phyloP scores from a whole-genome alignment of 2,888 invertebrate species.

The Steinernema scapterisci region DNA sequence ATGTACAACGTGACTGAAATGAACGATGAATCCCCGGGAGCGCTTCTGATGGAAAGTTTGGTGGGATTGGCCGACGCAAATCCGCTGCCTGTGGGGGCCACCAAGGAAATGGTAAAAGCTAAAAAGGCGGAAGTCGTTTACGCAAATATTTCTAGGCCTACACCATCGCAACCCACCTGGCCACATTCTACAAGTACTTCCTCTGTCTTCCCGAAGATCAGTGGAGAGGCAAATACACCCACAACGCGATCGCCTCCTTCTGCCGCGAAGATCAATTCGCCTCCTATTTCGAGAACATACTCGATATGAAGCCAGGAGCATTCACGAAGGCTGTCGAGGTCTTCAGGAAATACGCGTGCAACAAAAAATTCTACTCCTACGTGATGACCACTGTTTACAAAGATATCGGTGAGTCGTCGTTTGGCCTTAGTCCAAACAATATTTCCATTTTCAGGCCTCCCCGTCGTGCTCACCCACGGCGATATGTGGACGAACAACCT shows the following conservation, averaged over 20 bases:
- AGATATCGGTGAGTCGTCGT: neutral
- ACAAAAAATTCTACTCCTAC: neutral
- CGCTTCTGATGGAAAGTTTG: slow-evolving; percentile 3
- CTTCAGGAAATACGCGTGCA: neutral
- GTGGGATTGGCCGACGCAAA: neutral
- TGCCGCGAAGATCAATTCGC: neutral
- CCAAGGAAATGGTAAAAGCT: neutral
- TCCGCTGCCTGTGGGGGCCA: neutral
- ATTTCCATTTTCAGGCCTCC: neutral
- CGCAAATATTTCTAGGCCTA: neutral
- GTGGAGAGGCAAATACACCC: neutral
- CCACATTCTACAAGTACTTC: neutral
- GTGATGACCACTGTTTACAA: neutral
- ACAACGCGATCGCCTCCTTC: neutral
- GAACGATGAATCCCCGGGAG: neutral
- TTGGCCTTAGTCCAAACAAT: too few species aligned
- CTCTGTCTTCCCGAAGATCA: neutral
- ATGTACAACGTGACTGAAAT: neutral
- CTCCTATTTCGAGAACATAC: neutral
- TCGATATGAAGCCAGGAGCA: neutral
- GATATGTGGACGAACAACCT: slow-evolving; percentile 29
- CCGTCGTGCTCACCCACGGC: neutral
- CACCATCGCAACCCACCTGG: neutral
- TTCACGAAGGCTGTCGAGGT: neutral
- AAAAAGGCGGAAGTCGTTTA: too few species aligned